phyloP scores from a whole-genome alignment of 2,113 vertebrate genomes.

The Heterotilapia buettikoferi region DNA sequence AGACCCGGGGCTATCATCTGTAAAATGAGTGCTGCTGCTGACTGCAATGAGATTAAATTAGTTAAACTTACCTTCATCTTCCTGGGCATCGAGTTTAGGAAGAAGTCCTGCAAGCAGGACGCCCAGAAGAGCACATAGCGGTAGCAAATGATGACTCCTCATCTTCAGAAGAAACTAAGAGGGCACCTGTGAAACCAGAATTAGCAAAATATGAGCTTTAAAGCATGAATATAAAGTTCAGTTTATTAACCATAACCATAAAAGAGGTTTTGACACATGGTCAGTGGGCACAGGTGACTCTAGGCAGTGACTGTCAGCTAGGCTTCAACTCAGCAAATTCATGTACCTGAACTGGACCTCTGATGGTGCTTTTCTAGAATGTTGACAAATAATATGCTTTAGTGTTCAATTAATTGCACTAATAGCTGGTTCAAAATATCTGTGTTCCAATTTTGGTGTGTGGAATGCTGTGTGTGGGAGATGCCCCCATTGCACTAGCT shows the following conservation, averaged over 20 bases:
- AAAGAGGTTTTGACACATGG: background rate
- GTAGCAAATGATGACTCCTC: conserved; percentile 71
- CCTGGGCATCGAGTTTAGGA: conserved; percentile 69
- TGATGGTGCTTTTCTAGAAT: background rate
- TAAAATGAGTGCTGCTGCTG: background rate
- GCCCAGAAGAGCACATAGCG: conserved; percentile 63
- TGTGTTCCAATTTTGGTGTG: background rate
- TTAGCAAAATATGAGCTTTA: background rate
- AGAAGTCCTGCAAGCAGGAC: conserved; percentile 73
- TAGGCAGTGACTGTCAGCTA: background rate
- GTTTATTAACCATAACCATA: background rate
- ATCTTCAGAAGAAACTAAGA: conserved; percentile 66
- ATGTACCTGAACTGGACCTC: background rate
- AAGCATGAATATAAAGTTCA: background rate
- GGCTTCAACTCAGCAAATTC: background rate
- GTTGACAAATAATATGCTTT: background rate
- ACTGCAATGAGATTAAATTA: background rate
- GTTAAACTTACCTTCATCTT: conserved; percentile 59
- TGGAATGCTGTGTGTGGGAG: background rate
- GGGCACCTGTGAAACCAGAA: conserved; percentile 36
- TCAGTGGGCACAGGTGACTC: background rate
- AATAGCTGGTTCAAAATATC: background rate
- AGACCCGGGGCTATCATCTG: background rate
- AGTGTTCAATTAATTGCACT: background rate
- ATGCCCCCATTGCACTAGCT: background rate